Conservation (phyloP, 2,888 invertebrate species). For the Agrotis exclamationis region DNA sequence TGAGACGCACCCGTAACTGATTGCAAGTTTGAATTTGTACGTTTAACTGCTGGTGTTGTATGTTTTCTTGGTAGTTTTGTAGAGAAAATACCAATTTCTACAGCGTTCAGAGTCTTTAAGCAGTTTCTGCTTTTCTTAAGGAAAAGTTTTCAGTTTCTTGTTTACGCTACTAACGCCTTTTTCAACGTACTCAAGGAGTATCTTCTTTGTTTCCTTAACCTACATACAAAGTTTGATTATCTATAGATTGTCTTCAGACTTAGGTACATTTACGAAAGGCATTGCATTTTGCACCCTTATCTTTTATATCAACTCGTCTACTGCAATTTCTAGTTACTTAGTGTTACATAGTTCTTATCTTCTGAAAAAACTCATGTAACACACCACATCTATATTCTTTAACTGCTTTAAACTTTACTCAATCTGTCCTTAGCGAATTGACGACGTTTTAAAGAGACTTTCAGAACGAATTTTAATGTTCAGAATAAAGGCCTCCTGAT, state of each 20-base stretch:
- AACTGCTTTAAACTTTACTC: too few relatives aligned
- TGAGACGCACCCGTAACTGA: too few relatives aligned
- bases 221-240: background rate
- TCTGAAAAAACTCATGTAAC: too few relatives aligned
- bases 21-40: conserved; percentile 49
- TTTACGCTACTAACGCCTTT: background rate
- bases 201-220: background rate
- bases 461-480: too few relatives aligned
- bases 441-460: too few relatives aligned
- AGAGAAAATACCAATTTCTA: background rate
- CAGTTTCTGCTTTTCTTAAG: background rate
- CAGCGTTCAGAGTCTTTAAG: background rate
- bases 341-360: background rate
- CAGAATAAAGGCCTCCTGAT: too few relatives aligned
- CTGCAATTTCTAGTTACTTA: background rate
- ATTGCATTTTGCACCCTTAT: too few relatives aligned
- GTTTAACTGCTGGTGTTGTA: conserved; percentile 23
- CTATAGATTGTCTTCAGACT: background rate
- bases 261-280: too few relatives aligned
- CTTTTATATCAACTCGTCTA: too few relatives aligned
- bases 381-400: too few relatives aligned
- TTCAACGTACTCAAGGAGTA: background rate
- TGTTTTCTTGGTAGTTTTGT: conserved; percentile 6
- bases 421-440: too few relatives aligned
- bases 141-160: background rate